Percentiles rank a stretch among this genome's conserved stretches.
Evolutionary conservation across 2,113 vertebrate genomes (phyloP).

Genomic region (Coryphaenoides rupestris): DNA sequence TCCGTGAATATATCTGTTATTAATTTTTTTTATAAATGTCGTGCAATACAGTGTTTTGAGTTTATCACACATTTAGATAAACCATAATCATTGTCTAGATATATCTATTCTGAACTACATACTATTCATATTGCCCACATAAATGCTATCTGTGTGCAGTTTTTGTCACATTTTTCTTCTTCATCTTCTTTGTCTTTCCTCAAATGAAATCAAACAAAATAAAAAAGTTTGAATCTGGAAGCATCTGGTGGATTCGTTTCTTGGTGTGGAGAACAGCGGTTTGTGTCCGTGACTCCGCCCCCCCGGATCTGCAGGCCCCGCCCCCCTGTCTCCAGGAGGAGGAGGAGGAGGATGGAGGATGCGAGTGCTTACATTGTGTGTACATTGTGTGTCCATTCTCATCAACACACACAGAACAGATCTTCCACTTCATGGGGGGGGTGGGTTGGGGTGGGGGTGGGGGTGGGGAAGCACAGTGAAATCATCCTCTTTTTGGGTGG

Average conservation of each 20-base stretch:
- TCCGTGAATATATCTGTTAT: slow-evolving; percentile 58
- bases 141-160: slow-evolving; percentile 73
- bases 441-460: slow-evolving; percentile 8
- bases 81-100: slow-evolving; percentile 71
- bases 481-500: slow-evolving; percentile 38
- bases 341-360: background rate
- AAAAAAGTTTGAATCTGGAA: slow-evolving; percentile 57
- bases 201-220: slow-evolving; percentile 55
- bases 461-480: slow-evolving; percentile 71
- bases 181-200: slow-evolving; percentile 54
- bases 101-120: slow-evolving; percentile 76
- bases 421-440: slow-evolving; percentile 9
- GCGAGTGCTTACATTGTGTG: background rate
- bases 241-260: slow-evolving; percentile 56
- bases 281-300: slow-evolving; percentile 50
- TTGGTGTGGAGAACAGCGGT: slow-evolving; percentile 41
- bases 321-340: slow-evolving; percentile 21
- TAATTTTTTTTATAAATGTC: slow-evolving; percentile 76
- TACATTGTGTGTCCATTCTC: slow-evolving; percentile 59
- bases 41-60: slow-evolving; percentile 79
- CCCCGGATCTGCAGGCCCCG: slow-evolving; percentile 35
- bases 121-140: slow-evolving; percentile 76
- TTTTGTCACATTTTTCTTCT: slow-evolving; percentile 56
- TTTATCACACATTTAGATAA: slow-evolving; percentile 81
- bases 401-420: slow-evolving; percentile 50